Evolutionary conservation across 2,113 vertebrate species (phyloP), one percentile per base, ranked within the genome.

Genomic region (Brevimyrus niger): DNA sequence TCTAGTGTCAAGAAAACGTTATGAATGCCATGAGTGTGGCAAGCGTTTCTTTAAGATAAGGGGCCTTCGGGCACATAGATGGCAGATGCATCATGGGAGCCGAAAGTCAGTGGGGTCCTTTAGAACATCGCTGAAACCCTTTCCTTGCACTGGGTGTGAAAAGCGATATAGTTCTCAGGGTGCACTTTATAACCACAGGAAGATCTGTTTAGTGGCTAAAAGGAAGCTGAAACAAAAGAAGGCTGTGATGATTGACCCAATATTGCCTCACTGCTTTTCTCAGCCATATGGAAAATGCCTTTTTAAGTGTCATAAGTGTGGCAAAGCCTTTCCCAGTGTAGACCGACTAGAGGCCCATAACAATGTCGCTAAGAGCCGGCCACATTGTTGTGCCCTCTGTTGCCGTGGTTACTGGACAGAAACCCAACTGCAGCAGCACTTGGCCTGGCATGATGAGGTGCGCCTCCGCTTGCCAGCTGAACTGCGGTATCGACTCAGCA

Each of bases 271-370:
- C 85, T 90, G 42, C n/a, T 69, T 91, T 15, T 86, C 65, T 0
- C 94, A 95, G 38, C 90, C 89, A 0, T 35, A 91, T 1, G 85
- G 89, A 3, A 96, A 94, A 92, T 96, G 89, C 88, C 91, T 96
- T 88, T 96, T 94, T 82, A 96, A 96, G 90, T 96, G 96, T 48
- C 92, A 93, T 2, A 96, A 95, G 89, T 96, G 96, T 89, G 96
- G 95, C 1, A 96, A 96, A 93, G 95, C 94, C 2, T 96, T 96
- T 89, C 94, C 92, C 53, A 95, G 93, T 0, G 92, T 94, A 89
- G 94, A 92, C 17, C 94, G 95, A 5, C 55, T 96, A 11, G 91
- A 86, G 21, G 50, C 69, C 11, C 96, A 96, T 55, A 95, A 93
- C 89, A 91, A 91, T 35, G 92, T 93, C 83, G 94, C 94, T 0